A percentile compares a stretch with the other conserved stretches of the same genome.
Evolutionary conservation across 2,888 invertebrate genomes (phyloP).

Genomic region (Nesidiocoris tenuis): DNA sequence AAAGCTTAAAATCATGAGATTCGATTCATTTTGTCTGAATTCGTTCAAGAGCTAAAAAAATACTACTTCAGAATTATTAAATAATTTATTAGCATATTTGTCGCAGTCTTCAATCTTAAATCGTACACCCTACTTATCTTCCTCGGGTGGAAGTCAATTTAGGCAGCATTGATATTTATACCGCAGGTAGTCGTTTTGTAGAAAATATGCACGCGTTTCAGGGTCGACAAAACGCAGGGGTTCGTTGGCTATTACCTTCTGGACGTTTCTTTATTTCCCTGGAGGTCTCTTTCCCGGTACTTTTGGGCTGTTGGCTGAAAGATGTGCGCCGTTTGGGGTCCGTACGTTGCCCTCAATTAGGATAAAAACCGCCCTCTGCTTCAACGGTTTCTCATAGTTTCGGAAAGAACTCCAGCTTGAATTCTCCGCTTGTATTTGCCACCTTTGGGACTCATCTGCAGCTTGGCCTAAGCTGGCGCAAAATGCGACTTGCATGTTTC

Average conservation of each 20-base stretch:
- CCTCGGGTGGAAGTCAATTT: too few species aligned
- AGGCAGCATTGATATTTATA: constrained; percentile 14
- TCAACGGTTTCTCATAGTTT: background rate
- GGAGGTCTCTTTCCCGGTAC: background rate
- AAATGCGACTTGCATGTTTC: too few species aligned
- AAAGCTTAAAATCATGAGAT: too few species aligned
- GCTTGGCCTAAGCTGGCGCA: too few species aligned
- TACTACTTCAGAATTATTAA: too few species aligned
- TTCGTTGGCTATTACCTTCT: constrained; percentile 4
- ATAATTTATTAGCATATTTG: too few species aligned
- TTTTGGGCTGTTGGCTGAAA: background rate
- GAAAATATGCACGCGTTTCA: background rate
- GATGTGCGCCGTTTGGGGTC: background rate
- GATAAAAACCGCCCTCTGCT: background rate
- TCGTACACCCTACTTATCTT: too few species aligned
- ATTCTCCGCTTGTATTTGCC: background rate
- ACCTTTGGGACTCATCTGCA: too few species aligned
- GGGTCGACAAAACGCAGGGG: background rate
- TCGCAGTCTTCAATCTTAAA: too few species aligned
- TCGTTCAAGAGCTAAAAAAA: too few species aligned
- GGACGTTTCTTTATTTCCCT: constrained; percentile 22
- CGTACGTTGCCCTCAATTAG: constrained; percentile 7
- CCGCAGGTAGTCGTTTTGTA: background rate
- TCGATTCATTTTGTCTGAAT: too few species aligned
- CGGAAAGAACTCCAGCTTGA: background rate